Conservation (phyloP, 2,797 vertebrate species). For the Oryzias sinensis region DNA sequence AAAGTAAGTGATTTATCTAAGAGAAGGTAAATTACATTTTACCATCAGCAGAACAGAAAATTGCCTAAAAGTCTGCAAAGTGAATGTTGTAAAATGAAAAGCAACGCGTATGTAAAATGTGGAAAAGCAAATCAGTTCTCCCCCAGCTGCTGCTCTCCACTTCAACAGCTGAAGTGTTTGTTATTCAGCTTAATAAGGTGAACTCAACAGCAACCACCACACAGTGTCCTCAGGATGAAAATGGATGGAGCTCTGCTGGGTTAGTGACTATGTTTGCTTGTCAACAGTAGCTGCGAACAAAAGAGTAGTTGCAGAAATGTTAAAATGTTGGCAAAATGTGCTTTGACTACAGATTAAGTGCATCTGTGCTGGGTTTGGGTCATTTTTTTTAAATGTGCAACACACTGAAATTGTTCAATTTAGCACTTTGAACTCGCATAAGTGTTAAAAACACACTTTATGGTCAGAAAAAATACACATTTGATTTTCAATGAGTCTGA, state of each 20-base stretch:
- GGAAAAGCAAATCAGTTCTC: conserved; percentile 31
- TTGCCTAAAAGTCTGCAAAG: conserved; percentile 16
- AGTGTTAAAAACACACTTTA: neutral
- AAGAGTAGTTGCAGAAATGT: conserved; percentile 26
- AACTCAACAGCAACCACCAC: conserved; percentile 49
- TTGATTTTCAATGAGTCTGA: conserved; percentile 6
- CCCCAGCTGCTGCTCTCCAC: conserved; percentile 41
- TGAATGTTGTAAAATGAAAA: conserved; percentile 11
- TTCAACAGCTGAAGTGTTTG: conserved; percentile 62
- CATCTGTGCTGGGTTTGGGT: neutral
- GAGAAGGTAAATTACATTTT: neutral
- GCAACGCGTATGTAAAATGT: conserved; percentile 54
- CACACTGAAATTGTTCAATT: too few relatives aligned
- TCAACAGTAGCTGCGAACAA: conserved; percentile 11
- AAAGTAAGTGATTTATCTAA: neutral
- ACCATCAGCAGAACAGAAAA: conserved; percentile 5
- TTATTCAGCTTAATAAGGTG: conserved; percentile 62
- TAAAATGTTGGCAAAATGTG: neutral
- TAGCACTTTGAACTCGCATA: too few relatives aligned
- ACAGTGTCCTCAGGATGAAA: conserved; percentile 39
- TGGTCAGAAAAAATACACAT: neutral
- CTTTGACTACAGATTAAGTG: neutral
- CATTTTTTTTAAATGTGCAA: too few relatives aligned
- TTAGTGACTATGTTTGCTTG: conserved; percentile 33
- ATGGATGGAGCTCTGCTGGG: conserved; percentile 35